Conservation (phyloP, 2,797 vertebrate genomes). For the Enteromius treurensis region DNA sequence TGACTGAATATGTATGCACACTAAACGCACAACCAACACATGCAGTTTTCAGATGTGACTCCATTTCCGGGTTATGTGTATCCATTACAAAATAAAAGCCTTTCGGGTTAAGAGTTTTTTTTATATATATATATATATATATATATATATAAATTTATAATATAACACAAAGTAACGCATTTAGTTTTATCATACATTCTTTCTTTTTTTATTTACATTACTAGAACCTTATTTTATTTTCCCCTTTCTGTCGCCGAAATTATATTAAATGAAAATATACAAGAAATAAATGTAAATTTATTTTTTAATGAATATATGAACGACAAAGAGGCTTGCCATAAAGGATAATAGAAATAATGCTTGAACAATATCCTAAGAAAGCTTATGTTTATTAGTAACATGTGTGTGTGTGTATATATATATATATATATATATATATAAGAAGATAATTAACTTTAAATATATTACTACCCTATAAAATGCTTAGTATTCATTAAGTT, state of each 20-base stretch:
- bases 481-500: not conserved
- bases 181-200: not conserved
- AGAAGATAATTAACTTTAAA: not conserved
- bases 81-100: slow-evolving; percentile 32
- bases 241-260: not conserved
- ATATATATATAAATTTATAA: not conserved
- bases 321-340: not conserved
- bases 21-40: slow-evolving; percentile 8
- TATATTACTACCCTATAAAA: not conserved
- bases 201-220: not conserved
- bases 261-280: not conserved
- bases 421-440: too few relatives aligned
- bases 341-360: not conserved
- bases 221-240: not conserved
- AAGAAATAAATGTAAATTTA: not conserved
- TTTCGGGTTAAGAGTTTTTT: not conserved
- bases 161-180: not conserved
- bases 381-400: too few relatives aligned
- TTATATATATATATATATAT: not conserved
- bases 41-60: not conserved
- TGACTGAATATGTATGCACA: not conserved
- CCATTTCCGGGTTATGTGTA: slow-evolving; percentile 23
- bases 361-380: not conserved
- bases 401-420: too few relatives aligned
- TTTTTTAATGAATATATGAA: not conserved